Evolutionary conservation across 2,888 invertebrate genomes (phyloP), one percentile per base, ranked within the genome.

Genomic region (Brenthis hecate): DNA sequence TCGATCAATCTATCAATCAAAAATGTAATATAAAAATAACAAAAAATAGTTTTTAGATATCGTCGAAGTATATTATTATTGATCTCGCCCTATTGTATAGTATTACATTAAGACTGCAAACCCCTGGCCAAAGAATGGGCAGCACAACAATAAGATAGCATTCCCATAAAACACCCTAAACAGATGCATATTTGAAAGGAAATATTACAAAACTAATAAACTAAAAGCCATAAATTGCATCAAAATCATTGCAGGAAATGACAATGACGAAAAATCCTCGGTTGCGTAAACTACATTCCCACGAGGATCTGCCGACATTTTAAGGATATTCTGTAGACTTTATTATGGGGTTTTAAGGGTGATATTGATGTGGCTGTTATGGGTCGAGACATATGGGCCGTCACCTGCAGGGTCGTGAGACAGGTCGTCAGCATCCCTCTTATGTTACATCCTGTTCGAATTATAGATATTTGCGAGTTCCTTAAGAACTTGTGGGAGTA

Each of bases 341-440:
- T 81, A 76, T 57, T 0, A 0, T 0, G 0, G 16, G 1, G 48
- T 2, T 0, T 0, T 68, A 78, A 74, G 75, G 56, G 28, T 51
- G 51, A 6, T 53, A 70, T 64, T 73, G 28, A 71, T 47, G n/a
- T 66, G 65, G 47, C n/a, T 23, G 28, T 11, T 36, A 51, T 32
- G 11, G 14, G 43, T 63, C 2, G 66, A 75, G 74, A 79, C 81
- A 82, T 77, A 80, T 82, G 83, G 79, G 79, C 77, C 82, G 85
- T 85, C 89, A 90, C 89, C 89, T 89, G 88, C 83, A 77, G 86
- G 90, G 88, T 89, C 91, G 88, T 90, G 89, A 81, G 91, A 89
- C 85, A 88, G 88, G 89, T 89, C 88, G 82, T 62, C 78, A 79
- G 84, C 88, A 91, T 91, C 92, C 91, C 91, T 91, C 92, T 89